Evolutionary conservation across 2,113 vertebrate species (phyloP).

Genomic region (Seriola quinqueradiata): DNA sequence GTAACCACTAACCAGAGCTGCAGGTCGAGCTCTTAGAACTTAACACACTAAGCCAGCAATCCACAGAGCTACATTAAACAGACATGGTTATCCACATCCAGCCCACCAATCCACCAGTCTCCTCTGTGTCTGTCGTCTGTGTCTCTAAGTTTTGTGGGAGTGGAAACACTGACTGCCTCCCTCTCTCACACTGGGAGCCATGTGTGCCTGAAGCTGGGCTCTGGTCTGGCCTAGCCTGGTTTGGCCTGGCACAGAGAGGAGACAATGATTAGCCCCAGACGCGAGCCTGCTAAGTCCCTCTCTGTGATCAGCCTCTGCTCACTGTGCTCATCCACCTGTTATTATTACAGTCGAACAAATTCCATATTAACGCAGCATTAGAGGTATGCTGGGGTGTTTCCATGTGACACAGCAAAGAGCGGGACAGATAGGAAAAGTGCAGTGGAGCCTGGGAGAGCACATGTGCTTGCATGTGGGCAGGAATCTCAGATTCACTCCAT

Average conservation of each 20-base stretch:
- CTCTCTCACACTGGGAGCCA: conserved; percentile 41
- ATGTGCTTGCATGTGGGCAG: conserved; percentile 55
- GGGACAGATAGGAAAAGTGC: conserved; percentile 40
- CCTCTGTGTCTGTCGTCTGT: conserved; percentile 50
- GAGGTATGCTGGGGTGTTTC: conserved; percentile 28
- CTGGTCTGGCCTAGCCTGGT: conserved; percentile 29
- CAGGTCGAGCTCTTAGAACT: conserved; percentile 28
- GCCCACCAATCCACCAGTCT: conserved; percentile 52
- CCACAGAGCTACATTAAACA: conserved; percentile 42
- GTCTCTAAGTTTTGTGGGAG: conserved; percentile 52
- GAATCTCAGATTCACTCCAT: conserved; percentile 60
- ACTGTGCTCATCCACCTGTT: conserved; percentile 70
- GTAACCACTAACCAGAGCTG: conserved; percentile 13
- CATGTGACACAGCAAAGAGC: conserved; percentile 23
- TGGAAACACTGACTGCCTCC: conserved; percentile 66
- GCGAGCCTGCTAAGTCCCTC: conserved; percentile 29
- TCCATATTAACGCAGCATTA: conserved; percentile 59
- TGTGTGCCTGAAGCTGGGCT: conserved; percentile 26
- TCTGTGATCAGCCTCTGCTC: conserved; percentile 47
- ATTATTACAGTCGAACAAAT: conserved; percentile 68
- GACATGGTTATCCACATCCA: conserved; percentile 51
- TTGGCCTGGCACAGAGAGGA: conserved; percentile 44
- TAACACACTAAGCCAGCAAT: neutral
- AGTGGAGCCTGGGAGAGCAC: conserved; percentile 33
- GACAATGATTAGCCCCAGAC: conserved; percentile 52